These are phyloP conservation scores for Sycophaga agraensis DNA, from an alignment of 1,140 invertebrate species.

Conservation along the genomic window DNA sequence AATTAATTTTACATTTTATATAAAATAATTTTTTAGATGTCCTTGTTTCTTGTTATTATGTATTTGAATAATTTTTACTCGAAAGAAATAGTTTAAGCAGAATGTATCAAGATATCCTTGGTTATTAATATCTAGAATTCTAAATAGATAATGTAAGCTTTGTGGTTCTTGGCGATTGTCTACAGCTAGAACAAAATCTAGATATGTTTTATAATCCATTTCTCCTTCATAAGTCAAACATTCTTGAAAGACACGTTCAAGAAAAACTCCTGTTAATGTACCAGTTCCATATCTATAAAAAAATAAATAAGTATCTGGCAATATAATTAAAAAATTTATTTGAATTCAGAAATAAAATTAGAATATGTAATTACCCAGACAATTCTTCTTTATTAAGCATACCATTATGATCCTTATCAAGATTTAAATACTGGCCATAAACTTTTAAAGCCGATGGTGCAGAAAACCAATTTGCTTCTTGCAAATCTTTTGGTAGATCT, in stretches of 20 bases:
- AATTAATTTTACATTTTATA: slow-evolving; percentile 1
- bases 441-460: slow-evolving; percentile 85
- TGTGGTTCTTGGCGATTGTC: slow-evolving; percentile 92
- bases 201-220: slow-evolving; percentile 97
- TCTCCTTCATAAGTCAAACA: slow-evolving; percentile 93
- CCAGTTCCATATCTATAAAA: slow-evolving; percentile 79
- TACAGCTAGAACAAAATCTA: slow-evolving; percentile 91
- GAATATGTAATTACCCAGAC: slow-evolving; percentile 68
- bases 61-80: no score
- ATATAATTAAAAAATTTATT: slow-evolving; percentile 11
- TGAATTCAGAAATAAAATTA: not conserved
- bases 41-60: no score
- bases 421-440: slow-evolving; percentile 90
- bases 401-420: slow-evolving; percentile 94
- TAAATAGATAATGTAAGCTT: slow-evolving; percentile 88
- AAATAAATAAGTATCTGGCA: slow-evolving; percentile 1
- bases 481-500: slow-evolving; percentile 77
- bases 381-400: slow-evolving; percentile 90
- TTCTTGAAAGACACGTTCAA: slow-evolving; percentile 93
- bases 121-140: slow-evolving; percentile 88
- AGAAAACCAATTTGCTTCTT: slow-evolving; percentile 94
- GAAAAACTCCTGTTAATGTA: slow-evolving; percentile 87
- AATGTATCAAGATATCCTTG: slow-evolving; percentile 88
- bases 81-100: slow-evolving; percentile 90
- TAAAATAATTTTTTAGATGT: slow-evolving; percentile 1